Evolutionary conservation across 2,113 vertebrate species (phyloP).

Genomic region (Euleptes europaea): DNA sequence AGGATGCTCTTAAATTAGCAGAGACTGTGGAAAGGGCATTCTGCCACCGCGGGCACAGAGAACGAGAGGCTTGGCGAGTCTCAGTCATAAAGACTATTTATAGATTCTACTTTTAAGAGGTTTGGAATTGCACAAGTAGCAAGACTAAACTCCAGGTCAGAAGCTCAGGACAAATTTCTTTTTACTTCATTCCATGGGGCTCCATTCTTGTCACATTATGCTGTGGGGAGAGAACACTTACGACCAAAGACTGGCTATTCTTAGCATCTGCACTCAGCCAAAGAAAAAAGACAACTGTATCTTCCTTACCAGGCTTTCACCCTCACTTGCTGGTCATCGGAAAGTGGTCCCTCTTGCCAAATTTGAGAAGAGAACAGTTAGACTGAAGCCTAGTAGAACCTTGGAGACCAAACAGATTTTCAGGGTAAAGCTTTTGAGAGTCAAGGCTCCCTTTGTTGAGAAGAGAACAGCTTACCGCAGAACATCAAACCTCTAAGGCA

Average conservation of each 20-base stretch:
- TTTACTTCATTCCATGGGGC: neutral
- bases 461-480: no score
- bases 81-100: neutral
- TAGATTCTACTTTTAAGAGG: neutral
- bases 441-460: no score
- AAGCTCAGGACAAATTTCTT: neutral
- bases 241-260: neutral
- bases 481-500: no score
- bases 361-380: neutral
- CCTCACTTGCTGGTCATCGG: neutral
- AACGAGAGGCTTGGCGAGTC: fast-evolving
- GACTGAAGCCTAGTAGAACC: no score
- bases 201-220: neutral
- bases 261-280: neutral
- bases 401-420: no score
- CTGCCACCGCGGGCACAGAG: fast-evolving
- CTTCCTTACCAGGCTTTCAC: neutral
- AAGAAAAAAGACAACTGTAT: neutral
- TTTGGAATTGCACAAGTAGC: neutral
- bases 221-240: neutral
- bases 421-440: no score
- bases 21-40: neutral
- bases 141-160: neutral
- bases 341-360: neutral
- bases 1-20: neutral